Conservation (phyloP, 2,888 invertebrate genomes). For the Mythimna ferrago region DNA sequence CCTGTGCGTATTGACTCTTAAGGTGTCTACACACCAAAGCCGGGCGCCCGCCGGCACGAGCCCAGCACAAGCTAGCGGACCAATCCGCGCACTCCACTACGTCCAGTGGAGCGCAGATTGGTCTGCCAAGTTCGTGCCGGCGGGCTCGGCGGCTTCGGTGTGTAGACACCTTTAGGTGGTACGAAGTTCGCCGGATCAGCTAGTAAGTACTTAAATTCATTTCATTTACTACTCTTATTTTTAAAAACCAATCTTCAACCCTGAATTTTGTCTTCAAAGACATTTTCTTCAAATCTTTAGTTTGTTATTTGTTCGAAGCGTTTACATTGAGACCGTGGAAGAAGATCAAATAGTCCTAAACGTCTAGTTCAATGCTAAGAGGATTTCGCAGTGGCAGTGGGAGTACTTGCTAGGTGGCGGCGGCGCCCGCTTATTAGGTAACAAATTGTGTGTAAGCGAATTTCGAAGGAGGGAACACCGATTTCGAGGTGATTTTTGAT, state of each 20-base stretch:
- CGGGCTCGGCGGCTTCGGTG: too few relatives aligned
- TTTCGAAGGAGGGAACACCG: conserved; percentile 31
- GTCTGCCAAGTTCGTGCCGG: too few relatives aligned
- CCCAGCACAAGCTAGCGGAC: too few relatives aligned
- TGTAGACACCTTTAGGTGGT: too few relatives aligned
- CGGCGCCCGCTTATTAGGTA: conserved; percentile 52
- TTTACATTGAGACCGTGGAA: conserved; percentile 41
- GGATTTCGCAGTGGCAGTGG: conserved; percentile 62
- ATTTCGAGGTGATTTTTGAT: conserved; percentile 23
- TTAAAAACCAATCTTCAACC: background rate
- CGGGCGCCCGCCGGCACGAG: too few relatives aligned
- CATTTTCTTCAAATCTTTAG: conserved; percentile 17
- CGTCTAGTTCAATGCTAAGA: conserved; percentile 65
- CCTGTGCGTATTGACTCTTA: too few relatives aligned
- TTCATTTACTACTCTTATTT: background rate
- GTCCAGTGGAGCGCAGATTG: too few relatives aligned
- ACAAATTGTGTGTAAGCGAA: conserved; percentile 53
- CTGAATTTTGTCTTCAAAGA: background rate
- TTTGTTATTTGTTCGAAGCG: conserved; percentile 44
- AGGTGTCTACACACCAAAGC: too few relatives aligned
- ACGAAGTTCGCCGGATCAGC: too few relatives aligned
- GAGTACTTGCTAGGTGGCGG: conserved; percentile 44
- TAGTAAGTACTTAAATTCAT: background rate
- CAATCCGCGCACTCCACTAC: too few relatives aligned
- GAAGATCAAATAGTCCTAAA: conserved; percentile 60